phyloP scores from a whole-genome alignment of 2,113 vertebrate genomes.

The Megaleporinus macrocephalus region DNA sequence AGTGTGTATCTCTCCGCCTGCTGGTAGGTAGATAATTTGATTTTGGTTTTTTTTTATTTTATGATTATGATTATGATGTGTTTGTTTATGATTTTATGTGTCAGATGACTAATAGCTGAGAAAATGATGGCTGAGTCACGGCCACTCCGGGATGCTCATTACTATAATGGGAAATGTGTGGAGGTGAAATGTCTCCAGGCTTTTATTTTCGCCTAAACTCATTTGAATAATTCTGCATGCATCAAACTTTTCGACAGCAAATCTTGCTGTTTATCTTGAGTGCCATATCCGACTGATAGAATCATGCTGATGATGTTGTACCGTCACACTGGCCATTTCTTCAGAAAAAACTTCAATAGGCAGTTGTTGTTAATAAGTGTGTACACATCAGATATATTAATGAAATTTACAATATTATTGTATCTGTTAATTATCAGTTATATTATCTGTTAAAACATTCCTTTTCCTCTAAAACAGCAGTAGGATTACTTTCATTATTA shows the following conservation, averaged over 20 bases:
- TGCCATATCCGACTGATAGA: neutral
- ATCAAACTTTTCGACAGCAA: slow-evolving; percentile 9
- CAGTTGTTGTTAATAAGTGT: too few relatives aligned
- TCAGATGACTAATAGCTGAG: slow-evolving; percentile 27
- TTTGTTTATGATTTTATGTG: slow-evolving; percentile 27
- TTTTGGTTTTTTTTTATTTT: neutral
- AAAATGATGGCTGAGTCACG: slow-evolving; percentile 25
- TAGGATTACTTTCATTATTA: too few relatives aligned
- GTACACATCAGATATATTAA: too few relatives aligned
- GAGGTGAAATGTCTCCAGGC: slow-evolving; percentile 9
- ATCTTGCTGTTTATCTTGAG: neutral
- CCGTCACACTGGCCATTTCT: neutral
- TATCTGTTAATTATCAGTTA: too few relatives aligned
- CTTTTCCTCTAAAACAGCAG: too few relatives aligned
- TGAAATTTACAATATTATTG: too few relatives aligned
- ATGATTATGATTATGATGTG: neutral
- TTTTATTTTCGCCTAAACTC: slow-evolving; percentile 12
- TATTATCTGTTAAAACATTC: too few relatives aligned
- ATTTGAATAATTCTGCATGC: slow-evolving; percentile 10
- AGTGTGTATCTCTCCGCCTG: neutral
- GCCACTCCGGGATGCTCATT: slow-evolving; percentile 14
- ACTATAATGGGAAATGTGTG: slow-evolving; percentile 4
- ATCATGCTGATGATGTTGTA: neutral
- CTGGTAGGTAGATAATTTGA: neutral
- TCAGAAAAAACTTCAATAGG: neutral